Conservation (phyloP, 2,888 invertebrate genomes). For the Leuctra nigra region DNA sequence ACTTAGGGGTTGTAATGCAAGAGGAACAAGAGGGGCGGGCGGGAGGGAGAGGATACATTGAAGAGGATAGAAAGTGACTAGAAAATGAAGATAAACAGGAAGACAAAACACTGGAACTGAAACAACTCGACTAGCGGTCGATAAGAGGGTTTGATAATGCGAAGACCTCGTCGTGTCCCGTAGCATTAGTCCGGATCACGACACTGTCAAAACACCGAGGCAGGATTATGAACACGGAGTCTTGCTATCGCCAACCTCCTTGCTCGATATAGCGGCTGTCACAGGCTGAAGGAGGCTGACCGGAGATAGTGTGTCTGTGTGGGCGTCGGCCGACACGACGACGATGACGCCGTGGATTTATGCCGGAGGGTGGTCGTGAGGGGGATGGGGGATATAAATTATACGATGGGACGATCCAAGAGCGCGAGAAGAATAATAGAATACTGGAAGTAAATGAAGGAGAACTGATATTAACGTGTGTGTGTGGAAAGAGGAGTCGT, state of each 20-base stretch:
- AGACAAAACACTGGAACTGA: slow-evolving; percentile 7
- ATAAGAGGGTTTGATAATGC: slow-evolving; percentile 10
- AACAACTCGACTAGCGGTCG: slow-evolving; percentile 11
- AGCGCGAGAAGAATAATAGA: slow-evolving; percentile 21
- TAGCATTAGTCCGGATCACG: slow-evolving; percentile 4
- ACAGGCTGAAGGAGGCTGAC: not conserved
- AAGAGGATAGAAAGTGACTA: slow-evolving; percentile 10
- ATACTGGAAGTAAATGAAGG: slow-evolving; percentile 23
- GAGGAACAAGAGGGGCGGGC: not conserved
- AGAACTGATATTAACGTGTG: slow-evolving; percentile 20
- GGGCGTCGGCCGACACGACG: not conserved
- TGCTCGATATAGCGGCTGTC: too few species aligned
- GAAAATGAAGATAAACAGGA: slow-evolving; percentile 9
- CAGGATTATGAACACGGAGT: not conserved
- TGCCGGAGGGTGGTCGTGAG: not conserved
- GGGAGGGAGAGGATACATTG: not conserved
- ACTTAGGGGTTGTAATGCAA: slow-evolving; percentile 8
- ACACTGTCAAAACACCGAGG: slow-evolving; percentile 8
- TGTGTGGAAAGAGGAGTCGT: slow-evolving; percentile 9
- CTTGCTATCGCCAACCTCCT: too few species aligned
- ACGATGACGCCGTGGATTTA: slow-evolving; percentile 3
- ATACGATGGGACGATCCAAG: not conserved
- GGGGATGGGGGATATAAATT: slow-evolving; percentile 5
- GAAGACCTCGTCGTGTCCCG: slow-evolving; percentile 1
- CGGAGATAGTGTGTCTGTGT: slow-evolving; percentile 3